Base-by-base conservation (phyloP, 2,113 vertebrate genomes). In the Cinclus mexicanus region DNA sequence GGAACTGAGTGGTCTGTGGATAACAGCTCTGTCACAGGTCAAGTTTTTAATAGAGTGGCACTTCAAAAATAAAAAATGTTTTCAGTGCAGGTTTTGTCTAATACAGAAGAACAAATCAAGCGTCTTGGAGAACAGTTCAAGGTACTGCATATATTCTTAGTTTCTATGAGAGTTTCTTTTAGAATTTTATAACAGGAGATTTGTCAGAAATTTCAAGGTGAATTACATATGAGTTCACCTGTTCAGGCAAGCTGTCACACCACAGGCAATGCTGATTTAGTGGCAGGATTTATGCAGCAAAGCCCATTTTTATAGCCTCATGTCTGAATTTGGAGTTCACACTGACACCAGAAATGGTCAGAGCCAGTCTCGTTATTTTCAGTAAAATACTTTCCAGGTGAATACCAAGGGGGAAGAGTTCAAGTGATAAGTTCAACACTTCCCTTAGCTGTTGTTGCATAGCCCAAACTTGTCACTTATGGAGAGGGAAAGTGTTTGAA, bases 11-110 rank as follows among this genome's bases (percentile, higher is more conserved):
- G 25, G 19, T 49, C 37, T 76, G 0, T 1, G 1, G 31, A 9
- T 33, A 56, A 26, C 0, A 0, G n/a, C 14, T 41, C 29, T 81
- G 37, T 10, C 37, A 59, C 10, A 59, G 56, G 37, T 25, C 33
- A 49, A 14, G 6, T 11, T 41, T 72, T 78, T 81, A 61, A 61
- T 41, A 56, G 77, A 83, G 46, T 7, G 4, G 7, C 17, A 64
- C 64, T 41, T 89, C 44, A 84, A 20, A 81, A 82, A 28, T 4
- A 52, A 10, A 35, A 53, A 49, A 28, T n/a, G 5, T 47, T 68
- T 65, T 57, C 28, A 10, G 24, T 17, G 12, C 37, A 41, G 7
- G 26, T 28, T 94, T 87, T 60, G 4, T 76, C 21, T 63, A 35
- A n/a, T 44, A 41, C 2, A 1, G 31, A 25, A 44, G 25, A 75